These are phyloP conservation scores for Cynopterus sphinx DNA, from an alignment of 2,797 vertebrate species.

Conservation along the genomic window DNA sequence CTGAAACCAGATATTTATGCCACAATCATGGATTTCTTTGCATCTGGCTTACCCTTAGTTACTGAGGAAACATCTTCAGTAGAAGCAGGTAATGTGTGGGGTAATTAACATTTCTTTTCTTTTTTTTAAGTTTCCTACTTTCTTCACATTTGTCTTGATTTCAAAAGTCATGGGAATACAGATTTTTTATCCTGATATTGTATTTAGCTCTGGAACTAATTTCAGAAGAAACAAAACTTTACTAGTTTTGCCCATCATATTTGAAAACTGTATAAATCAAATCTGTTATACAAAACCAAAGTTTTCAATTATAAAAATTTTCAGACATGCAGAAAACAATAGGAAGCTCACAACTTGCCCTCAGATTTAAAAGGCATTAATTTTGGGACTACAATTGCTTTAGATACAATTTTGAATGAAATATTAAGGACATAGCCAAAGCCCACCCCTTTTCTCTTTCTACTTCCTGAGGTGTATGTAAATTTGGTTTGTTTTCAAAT, in stretches of 20 bases:
- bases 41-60: conserved; percentile 95
- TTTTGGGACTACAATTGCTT: not conserved
- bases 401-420: not conserved
- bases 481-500: not conserved
- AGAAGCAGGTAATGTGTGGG: conserved; percentile 89
- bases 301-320: not conserved
- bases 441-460: not conserved
- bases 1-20: conserved; percentile 97
- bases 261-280: not conserved
- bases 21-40: conserved; percentile 98
- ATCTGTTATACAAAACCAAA: conserved; percentile 34
- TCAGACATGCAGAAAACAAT: not conserved
- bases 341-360: not conserved
- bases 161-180: conserved; percentile 12
- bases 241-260: not conserved
- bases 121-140: not conserved
- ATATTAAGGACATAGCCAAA: conserved; percentile 19
- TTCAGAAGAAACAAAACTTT: not conserved
- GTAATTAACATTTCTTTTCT: conserved; percentile 15
- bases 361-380: conserved; percentile 17
- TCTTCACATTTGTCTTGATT: conserved; percentile 28
- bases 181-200: conserved; percentile 11
- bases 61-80: conserved; percentile 90
- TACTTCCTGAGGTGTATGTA: not conserved
- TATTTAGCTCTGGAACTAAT: not conserved